Percentiles rank a stretch among this genome's conserved stretches.
phyloP scores from a whole-genome alignment of 2,797 vertebrate genomes.

The Eurystomus glaucurus region DNA sequence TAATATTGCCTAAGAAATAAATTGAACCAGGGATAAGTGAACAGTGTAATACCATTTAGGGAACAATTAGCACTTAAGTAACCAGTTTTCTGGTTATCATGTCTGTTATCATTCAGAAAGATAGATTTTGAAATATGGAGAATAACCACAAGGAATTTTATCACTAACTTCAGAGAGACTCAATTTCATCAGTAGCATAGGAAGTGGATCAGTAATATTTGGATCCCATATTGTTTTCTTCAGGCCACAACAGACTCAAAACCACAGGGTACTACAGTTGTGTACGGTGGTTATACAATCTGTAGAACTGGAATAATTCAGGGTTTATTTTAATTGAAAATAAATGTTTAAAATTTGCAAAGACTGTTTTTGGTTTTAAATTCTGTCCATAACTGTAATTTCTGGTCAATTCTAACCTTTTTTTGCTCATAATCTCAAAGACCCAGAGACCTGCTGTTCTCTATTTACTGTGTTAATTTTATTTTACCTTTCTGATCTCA shows the following conservation, averaged over 20 bases:
- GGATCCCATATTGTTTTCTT: neutral
- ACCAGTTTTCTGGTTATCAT: neutral
- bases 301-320: neutral
- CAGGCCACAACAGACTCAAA: neutral
- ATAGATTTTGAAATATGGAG: neutral
- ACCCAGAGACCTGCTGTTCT: neutral
- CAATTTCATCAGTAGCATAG: neutral
- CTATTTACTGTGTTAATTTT: neutral
- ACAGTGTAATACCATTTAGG: neutral
- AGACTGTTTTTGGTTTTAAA: neutral
- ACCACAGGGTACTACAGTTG: neutral
- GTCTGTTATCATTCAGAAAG: neutral
- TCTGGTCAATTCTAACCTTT: neutral
- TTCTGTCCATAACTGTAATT: neutral
- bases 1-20: neutral
- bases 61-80: neutral
- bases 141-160: neutral
- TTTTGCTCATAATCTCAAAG: neutral
- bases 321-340: neutral
- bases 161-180: neutral
- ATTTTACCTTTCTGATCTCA: neutral
- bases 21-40: neutral
- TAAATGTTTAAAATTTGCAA: neutral
- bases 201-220: neutral
- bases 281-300: neutral